phyloP scores from a whole-genome alignment of 2,797 vertebrate species.

The Poeciliopsis presidionis region DNA sequence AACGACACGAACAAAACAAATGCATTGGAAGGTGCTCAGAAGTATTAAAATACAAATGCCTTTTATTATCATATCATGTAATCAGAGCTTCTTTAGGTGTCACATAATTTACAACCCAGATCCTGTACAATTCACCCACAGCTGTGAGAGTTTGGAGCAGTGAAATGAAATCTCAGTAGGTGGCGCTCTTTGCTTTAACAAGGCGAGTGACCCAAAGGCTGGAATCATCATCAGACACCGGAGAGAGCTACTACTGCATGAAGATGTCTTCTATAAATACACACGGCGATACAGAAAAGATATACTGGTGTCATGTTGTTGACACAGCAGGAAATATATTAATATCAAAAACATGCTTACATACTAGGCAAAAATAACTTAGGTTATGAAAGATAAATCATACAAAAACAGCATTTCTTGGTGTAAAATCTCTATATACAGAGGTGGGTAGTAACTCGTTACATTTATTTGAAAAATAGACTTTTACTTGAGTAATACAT shows the following conservation, averaged over 20 bases:
- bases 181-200: slow-evolving; percentile 66
- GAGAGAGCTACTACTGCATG: slow-evolving; percentile 57
- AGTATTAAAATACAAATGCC: slow-evolving; percentile 64
- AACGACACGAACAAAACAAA: neutral
- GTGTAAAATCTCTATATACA: slow-evolving; percentile 51
- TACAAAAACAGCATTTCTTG: slow-evolving; percentile 73
- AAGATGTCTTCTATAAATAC: slow-evolving; percentile 77
- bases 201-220: slow-evolving; percentile 50
- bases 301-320: slow-evolving; percentile 76
- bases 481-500: too few species aligned
- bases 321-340: slow-evolving; percentile 83
- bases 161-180: slow-evolving; percentile 60
- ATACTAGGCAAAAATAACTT: slow-evolving; percentile 83
- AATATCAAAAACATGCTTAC: slow-evolving; percentile 82
- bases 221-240: slow-evolving; percentile 66
- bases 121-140: slow-evolving; percentile 25
- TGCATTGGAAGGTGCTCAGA: slow-evolving; percentile 11
- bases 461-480: too few species aligned
- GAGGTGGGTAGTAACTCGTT: too few species aligned
- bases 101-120: slow-evolving; percentile 42
- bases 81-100: slow-evolving; percentile 42
- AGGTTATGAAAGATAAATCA: slow-evolving; percentile 75
- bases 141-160: slow-evolving; percentile 41
- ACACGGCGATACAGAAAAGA: slow-evolving; percentile 76
- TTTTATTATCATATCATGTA: slow-evolving; percentile 68